Base-by-base conservation (phyloP, 2,797 vertebrate genomes). In the Rallus crepitans region DNA sequence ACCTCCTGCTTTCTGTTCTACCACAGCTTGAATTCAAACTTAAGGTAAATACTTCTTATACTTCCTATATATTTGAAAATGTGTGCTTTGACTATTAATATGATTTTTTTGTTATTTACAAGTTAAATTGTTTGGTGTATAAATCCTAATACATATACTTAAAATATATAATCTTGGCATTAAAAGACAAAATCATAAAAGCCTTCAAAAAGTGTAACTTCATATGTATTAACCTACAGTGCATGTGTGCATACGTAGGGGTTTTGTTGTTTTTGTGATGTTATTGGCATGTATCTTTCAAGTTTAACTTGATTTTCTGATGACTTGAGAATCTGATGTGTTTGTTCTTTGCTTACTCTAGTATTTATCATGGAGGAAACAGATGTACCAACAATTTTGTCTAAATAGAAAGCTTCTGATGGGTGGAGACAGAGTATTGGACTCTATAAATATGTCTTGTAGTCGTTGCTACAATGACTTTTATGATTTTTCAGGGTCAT, bases 11-110 rank as follows among this genome's bases (percentile, higher is more conserved):
- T 25, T 99, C 99, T 31, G 99, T 99, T 95, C 98, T 99, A 96
- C 99, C 99, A 25, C 99, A 99, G 97, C 98, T 99, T 25, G 99
- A 99, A 97, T 99, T 99, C 96, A 99, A 99, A 92, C 99, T 99
- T 55, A 99, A 99, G 99, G 99, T 99, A 98, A 87, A 33, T 64
- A 16, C 10, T 82, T 81, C 66, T 70, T 88, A 28, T 17, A 2
- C 63, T 63, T 75, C 27, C 33, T 66, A 12, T 60, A 2, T 57
- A 31, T 75, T 64, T 89, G 42, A 79, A 45, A 94, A 68, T 3
- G 0, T 82, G 7, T 89, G 20, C 69, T 88, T 86, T 88, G 59
- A 37, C 40, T 33, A 0, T n/a, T 85, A 52, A 35, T 92, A 20
- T 24, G 23, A 15, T 19, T 3, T 35, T 52, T 3, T 35, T 52